A percentile compares a stretch with the other conserved stretches of the same genome.
phyloP scores from a whole-genome alignment of 2,888 invertebrate species.

The Limnephilus lunatus region DNA sequence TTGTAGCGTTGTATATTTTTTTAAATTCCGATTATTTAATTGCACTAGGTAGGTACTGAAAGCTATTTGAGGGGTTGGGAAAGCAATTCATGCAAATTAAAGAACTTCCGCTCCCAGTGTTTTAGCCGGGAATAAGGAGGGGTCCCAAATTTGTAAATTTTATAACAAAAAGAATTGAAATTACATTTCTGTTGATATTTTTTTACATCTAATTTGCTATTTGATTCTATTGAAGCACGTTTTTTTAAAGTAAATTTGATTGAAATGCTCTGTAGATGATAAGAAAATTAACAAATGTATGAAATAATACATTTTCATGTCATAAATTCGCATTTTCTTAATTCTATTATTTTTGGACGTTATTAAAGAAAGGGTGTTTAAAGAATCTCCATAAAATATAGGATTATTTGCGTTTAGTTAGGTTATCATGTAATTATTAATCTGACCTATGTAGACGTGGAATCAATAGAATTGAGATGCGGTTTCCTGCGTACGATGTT shows the following conservation, averaged over 20 bases:
- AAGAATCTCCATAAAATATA: not conserved
- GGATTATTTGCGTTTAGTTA: not conserved
- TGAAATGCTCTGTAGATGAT: not conserved
- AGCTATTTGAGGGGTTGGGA: not conserved
- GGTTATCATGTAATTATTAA: not conserved
- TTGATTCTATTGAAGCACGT: not conserved
- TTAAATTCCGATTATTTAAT: not conserved
- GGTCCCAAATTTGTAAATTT: not conserved
- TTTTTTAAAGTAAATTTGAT: not conserved
- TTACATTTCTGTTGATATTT: not conserved
- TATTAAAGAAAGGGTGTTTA: too few species aligned
- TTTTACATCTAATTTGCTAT: not conserved
- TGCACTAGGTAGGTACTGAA: not conserved
- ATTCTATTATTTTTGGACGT: too few species aligned
- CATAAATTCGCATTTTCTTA: not conserved
- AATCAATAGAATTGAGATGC: not conserved
- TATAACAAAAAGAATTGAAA: not conserved
- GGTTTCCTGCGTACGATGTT: not conserved
- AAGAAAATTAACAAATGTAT: not conserved
- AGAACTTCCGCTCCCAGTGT: constrained; percentile 42
- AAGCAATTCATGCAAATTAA: constrained; percentile 49
- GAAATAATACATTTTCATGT: too few species aligned
- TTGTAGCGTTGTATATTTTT: not conserved
- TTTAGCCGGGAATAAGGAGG: constrained; percentile 15
- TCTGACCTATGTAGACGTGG: not conserved